Evolutionary conservation across 2,888 invertebrate species (phyloP), one percentile per base, ranked within the genome.

Genomic region (Autographa pulchrina): DNA sequence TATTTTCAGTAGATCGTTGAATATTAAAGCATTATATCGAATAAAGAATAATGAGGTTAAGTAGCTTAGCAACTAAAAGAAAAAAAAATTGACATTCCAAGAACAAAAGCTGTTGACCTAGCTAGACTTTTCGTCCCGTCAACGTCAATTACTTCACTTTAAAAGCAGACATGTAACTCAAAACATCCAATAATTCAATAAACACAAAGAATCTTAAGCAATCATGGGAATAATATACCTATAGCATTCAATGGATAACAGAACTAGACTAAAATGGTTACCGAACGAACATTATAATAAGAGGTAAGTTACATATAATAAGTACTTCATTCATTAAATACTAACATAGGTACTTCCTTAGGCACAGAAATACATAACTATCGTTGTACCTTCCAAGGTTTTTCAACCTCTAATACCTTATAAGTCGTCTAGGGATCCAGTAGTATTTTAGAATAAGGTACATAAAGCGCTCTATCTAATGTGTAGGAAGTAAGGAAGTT

Each of bases 221-320:
- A 35, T 48, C 3, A 54, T 66, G 38, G 56, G 6, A 43, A 38
- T 32, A 65, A 56, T 16, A 62, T 67, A 8, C 18, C 20, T 18
- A 8, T 9, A 32, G 7, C 35, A 13, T 31, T 65, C 62, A 32
- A 68, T 60, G 66, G 59, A 73, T 75, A 74, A 81, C 70, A 79
- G 81, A 81, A 80, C 80, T 72, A 81, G 43, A 62, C 65, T 72
- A 84, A 82, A 84, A 88, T 83, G 82, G 14, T 38, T 43, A 16
- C 43, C 43, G 16, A 3, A 41, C 9, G 14, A 16, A 16, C 43
- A 16, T 14, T 16, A 43, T 43, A 43, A 43, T 14, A 43, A 41
- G 16, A 43, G 43, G 43, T 43, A 43, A 43, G 16, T 5, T 43
- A n/a, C n/a, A n/a, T n/a, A n/a, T n/a, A n/a, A n/a, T n/a, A n/a